Conservation (phyloP, 2,797 vertebrate species). For the Cygnus olor region DNA sequence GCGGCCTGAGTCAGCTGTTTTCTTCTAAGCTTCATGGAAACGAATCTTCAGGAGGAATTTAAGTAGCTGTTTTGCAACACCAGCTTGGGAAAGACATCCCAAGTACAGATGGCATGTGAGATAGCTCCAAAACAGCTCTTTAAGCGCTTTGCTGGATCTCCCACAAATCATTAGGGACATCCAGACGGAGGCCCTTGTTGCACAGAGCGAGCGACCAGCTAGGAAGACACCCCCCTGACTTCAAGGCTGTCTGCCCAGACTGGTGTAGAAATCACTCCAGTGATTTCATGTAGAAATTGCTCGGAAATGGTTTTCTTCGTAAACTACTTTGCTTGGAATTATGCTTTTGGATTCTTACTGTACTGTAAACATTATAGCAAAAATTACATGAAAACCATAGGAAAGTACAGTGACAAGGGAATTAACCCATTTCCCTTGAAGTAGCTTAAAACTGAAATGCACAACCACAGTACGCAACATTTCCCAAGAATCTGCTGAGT, state of each 20-base stretch:
- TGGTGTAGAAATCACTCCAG: conserved; percentile 20
- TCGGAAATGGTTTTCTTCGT: background rate
- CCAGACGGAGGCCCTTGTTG: background rate
- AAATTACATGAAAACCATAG: background rate
- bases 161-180: conserved; percentile 36
- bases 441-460: background rate
- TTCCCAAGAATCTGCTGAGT: background rate
- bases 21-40: conserved; percentile 45
- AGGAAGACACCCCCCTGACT: background rate
- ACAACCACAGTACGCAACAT: background rate
- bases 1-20: conserved; percentile 52
- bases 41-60: conserved; percentile 53
- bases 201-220: background rate
- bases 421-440: background rate
- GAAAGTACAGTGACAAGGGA: background rate
- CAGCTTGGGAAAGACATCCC: conserved; percentile 62
- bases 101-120: conserved; percentile 51
- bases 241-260: conserved; percentile 8
- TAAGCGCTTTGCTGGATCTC: conserved; percentile 19
- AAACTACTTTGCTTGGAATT: background rate
- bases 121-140: conserved; percentile 19
- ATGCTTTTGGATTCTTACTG: background rate
- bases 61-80: conserved; percentile 52
- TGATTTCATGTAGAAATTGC: conserved; percentile 1
- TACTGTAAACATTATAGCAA: background rate